Conservation (phyloP, 2,797 vertebrate species). For the Macropodus opercularis region DNA sequence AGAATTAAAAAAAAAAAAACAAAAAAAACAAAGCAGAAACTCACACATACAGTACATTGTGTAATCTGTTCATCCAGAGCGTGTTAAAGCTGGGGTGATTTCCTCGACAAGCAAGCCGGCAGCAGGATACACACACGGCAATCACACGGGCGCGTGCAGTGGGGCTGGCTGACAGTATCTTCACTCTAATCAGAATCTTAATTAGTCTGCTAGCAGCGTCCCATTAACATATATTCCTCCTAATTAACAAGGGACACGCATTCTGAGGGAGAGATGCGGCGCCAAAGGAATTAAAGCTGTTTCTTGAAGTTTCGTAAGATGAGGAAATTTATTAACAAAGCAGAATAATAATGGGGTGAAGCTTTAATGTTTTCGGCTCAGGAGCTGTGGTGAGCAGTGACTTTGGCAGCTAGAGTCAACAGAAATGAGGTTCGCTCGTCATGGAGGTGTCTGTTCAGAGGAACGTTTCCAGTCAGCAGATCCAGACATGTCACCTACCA, state of each 20-base stretch:
- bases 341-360: conserved; percentile 37
- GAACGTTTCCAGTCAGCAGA: no score
- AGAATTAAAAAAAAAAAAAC: no score
- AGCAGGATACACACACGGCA: conserved; percentile 42
- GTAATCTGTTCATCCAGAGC: conserved; percentile 44
- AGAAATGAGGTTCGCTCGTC: conserved; percentile 12
- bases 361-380: conserved; percentile 36
- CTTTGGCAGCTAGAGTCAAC: conserved; percentile 14
- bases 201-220: conserved; percentile 79
- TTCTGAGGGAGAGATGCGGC: conserved; percentile 27
- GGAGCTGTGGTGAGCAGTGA: conserved; percentile 2
- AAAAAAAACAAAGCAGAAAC: conserved; percentile 6
- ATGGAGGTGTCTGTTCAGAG: neutral
- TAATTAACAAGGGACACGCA: conserved; percentile 68
- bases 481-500: no score
- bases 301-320: conserved; percentile 53
- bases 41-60: conserved; percentile 29
- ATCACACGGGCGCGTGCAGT: conserved; percentile 28
- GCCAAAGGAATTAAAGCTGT: conserved; percentile 42
- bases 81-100: conserved; percentile 46
- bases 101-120: conserved; percentile 48
- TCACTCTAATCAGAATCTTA: conserved; percentile 83
- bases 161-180: conserved; percentile 73
- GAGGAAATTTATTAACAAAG: conserved; percentile 56
- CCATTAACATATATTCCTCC: conserved; percentile 79